Evolutionary conservation across 2,888 invertebrate genomes (phyloP), one percentile per base, ranked within the genome.

Genomic region (Dinocampus coccinellae): DNA sequence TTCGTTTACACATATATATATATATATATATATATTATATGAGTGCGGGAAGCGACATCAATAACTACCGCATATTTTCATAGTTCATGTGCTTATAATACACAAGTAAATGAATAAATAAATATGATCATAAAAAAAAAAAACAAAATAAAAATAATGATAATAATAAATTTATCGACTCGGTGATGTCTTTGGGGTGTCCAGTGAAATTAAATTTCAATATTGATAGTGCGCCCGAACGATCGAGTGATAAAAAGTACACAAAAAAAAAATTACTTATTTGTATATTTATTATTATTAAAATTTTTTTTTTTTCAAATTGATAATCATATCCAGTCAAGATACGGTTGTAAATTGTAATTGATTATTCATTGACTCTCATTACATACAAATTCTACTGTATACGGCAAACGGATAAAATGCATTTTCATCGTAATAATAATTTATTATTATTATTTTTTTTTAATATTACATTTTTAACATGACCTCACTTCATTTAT

Each of bases 351-450:
- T 57, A 16, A 55, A 63, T 29, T 20, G 53, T 64, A 55, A 70
- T 70, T 64, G 70, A 58, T 63, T 70, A 70, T 64, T 58, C 64
- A 64, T 70, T 64, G 58, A 57, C 47, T 70, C 47, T 64, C 64
- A 58, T 64, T 58, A 55, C 11, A 20, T 47, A 57, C 42, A 63
- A 34, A 20, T 33, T 6, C 33, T 58, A 33, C 24, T 33, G 29
- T 29, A 16, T 16, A n/a, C 34, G 13, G n/a, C 22, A 57, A 39
- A 33, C 20, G 22, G 6, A 53, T 7, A 29, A 29, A 29, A 47
- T 53, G 22, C 52, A 10, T 66, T 24, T 29, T 39, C n/a, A 34
- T 16, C 16, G 22, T 24, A 29, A 16, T 57, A n/a, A n/a, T n/a
- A n/a, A n/a, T n/a, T n/a, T n/a, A n/a, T n/a, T n/a, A n/a, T n/a